Percentiles rank a stretch among this genome's conserved stretches.
phyloP scores from a whole-genome alignment of 1,140 invertebrate species.

The Odontomachus brunneus region DNA sequence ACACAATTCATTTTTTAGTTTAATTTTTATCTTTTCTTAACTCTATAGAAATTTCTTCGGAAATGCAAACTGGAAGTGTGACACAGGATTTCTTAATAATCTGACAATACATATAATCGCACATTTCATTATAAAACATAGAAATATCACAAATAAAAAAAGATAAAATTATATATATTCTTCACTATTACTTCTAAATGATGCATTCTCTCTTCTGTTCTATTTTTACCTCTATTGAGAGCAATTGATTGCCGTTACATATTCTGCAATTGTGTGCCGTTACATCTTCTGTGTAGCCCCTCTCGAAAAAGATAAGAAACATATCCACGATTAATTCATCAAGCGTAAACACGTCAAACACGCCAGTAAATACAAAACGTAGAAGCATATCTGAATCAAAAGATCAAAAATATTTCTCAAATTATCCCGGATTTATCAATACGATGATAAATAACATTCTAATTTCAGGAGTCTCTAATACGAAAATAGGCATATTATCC shows the following conservation, averaged over 20 bases:
- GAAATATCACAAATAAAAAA: slow-evolving; percentile 35
- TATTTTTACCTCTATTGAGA: not conserved
- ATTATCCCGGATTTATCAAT: slow-evolving; percentile 54
- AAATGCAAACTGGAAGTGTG: not conserved
- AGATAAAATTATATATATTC: slow-evolving; percentile 19
- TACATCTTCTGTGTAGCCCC: slow-evolving; percentile 26
- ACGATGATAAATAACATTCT: slow-evolving; percentile 16
- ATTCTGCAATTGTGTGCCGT: too few species aligned
- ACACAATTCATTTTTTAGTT: too few species aligned
- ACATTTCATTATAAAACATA: slow-evolving; percentile 66
- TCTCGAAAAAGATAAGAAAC: slow-evolving; percentile 62
- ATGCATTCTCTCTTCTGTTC: not conserved
- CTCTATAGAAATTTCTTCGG: not conserved
- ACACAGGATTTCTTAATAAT: too few species aligned
- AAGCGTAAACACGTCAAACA: slow-evolving; percentile 7
- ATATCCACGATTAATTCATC: slow-evolving; percentile 55
- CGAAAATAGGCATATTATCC: slow-evolving; percentile 37
- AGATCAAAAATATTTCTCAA: slow-evolving; percentile 69
- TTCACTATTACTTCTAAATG: too few species aligned
- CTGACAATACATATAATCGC: not conserved
- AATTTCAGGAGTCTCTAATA: not conserved
- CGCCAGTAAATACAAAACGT: slow-evolving; percentile 46
- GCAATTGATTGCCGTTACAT: too few species aligned
- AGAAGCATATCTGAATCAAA: slow-evolving; percentile 65
- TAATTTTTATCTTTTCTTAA: too few species aligned